Base-by-base conservation (phyloP, 2,797 vertebrate genomes). In the Dermochelys coriacea region DNA sequence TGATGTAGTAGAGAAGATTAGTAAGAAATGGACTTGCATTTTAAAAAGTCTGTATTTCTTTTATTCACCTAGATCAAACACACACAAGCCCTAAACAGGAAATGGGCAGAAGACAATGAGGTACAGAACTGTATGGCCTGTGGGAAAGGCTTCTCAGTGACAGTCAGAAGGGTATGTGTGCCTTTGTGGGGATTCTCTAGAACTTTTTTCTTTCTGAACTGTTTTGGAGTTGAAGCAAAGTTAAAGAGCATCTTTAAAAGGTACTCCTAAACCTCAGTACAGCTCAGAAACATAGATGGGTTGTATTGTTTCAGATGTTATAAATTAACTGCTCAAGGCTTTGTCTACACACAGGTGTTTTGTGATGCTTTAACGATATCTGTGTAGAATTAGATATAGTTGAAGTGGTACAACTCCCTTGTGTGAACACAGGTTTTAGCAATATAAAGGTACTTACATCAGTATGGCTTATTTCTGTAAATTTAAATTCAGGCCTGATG, bases 121-220 rank as follows among this genome's bases (percentile, higher is more conserved):
- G 99, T 99, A 75, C 99, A 99, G 97, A 99, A 99, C 97, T 99
- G 99, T 93, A 99, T 99, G 99, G 96, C 99, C 88, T 99, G 99
- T 97, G 99, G 99, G 89, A 99, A 99, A 97, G 98, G 98, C 84
- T 99, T 99, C 92, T 99, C 98, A 0, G 99, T 99, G 96, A 99
- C 99, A 34, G 97, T 99, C 95, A 98, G 99, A 98, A 99, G 98
- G 99, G 99, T 99, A 97, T 85, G 96, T 94, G 45, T 93, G 15
- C 82, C 12, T 84, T 64, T 91, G 3, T 61, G 29, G 27, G 1
- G 0, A 18, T 94, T 80, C 23, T 90, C 52, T 31, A 71, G 54
- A 74, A 71, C 0, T 83, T 75, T 37, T 95, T 84, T 77, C 86
- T 74, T 80, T 80, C 8, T 80, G 52, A 84, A 68, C 54, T 84